These are phyloP conservation scores for Morelia viridis DNA, from an alignment of 2,797 vertebrate genomes.

Conservation along the genomic window DNA sequence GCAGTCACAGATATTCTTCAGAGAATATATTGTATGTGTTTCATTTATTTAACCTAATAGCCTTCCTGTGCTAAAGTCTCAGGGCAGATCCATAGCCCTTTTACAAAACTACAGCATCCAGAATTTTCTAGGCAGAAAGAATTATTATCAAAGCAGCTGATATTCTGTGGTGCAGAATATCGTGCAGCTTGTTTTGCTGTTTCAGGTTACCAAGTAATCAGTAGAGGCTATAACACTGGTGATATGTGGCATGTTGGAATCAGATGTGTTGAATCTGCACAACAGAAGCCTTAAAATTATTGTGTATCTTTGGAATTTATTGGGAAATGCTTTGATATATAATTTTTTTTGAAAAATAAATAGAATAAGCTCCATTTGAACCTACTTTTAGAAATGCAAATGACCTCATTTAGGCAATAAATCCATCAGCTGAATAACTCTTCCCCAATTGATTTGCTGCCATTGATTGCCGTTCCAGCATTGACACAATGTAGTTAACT, in stretches of 20 bases:
- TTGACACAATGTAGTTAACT: slow-evolving; percentile 23
- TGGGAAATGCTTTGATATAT: neutral
- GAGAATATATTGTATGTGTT: neutral
- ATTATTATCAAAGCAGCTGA: neutral
- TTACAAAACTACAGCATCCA: neutral
- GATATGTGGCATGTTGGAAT: neutral
- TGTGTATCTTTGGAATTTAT: neutral
- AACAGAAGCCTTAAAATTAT: slow-evolving; percentile 7
- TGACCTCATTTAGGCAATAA: slow-evolving; percentile 1
- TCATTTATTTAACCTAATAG: neutral
- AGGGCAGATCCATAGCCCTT: neutral
- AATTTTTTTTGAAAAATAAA: slow-evolving; percentile 3
- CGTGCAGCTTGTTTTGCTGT: neutral
- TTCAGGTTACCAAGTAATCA: neutral
- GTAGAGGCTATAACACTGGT: neutral
- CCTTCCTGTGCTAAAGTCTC: neutral
- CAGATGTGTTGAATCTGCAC: slow-evolving; percentile 2
- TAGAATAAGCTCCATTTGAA: slow-evolving; percentile 11
- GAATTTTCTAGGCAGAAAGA: neutral
- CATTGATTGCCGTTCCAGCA: slow-evolving; percentile 22
- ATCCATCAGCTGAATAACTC: slow-evolving; percentile 21
- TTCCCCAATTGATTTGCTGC: slow-evolving; percentile 37
- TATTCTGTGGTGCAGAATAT: neutral
- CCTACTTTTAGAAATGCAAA: neutral
- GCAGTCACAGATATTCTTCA: neutral